Base-by-base conservation (phyloP, 2,797 vertebrate species). In the Pseudochirops cupreus region DNA sequence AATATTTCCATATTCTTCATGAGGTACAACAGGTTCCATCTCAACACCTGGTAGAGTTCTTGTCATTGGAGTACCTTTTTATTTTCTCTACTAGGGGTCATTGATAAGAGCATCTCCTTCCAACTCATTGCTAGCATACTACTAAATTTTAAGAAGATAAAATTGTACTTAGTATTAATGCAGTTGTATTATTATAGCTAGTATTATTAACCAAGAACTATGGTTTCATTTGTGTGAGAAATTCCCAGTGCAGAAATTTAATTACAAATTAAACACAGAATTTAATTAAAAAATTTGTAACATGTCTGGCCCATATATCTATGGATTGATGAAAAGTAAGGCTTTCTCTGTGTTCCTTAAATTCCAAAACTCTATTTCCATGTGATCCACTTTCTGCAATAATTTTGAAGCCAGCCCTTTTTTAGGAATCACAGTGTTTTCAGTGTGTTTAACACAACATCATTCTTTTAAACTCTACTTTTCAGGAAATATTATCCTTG, bases 381-480 rank as follows among this genome's bases (percentile, higher is more conserved):
- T n/a, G 87, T 67, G 21, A 52, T 9, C 52, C 2, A 33, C 5
- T 91, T 93, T 92, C 21, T 54, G 67, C 93, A 56, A 50, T 33
- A 93, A 92, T 46, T 91, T 82, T 90, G 56, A 90, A 54, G 6
- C 52, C 58, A 96, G 9, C 4, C 18, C n/a, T 7, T 0, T 0
- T 55, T 93, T 56, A 87, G 87, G 46, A 91, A 94, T 39, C 9
- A 1, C 58, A 9, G 7, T 29, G n/a, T 1, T 26, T 54, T 5
- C 0, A 46, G 0, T 13, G 11, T 0, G 12, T 46, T 56, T 53
- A 87, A 56, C 2, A 90, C 7, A 46, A 21, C 55, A 59, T 46
- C 56, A 95, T 62, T 92, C 21, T 56, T 92, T 74, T 91, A 91
- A 90, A 39, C 14, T 56, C 11, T 52, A 53, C 16, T 92, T 93